Percentiles rank a stretch among this genome's conserved stretches.
Evolutionary conservation across 2,113 vertebrate genomes (phyloP).

Genomic region (Osmerus mordax): DNA sequence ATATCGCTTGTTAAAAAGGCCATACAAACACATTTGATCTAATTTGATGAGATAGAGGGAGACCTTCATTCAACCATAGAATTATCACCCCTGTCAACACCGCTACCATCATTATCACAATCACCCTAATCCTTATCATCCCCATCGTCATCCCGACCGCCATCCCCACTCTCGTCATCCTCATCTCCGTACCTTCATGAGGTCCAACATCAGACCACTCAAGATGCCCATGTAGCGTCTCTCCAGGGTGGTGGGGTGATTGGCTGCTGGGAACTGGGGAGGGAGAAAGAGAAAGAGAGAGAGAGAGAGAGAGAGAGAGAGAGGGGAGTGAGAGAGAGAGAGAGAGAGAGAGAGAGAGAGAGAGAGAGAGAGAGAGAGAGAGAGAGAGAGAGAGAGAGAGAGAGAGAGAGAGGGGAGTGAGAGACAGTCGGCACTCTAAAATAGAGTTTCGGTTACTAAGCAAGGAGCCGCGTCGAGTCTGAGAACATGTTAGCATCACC

Average conservation of each 20-base stretch:
- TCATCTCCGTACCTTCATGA: constrained; percentile 92
- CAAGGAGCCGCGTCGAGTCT: constrained; percentile 72
- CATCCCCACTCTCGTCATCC: not conserved
- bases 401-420: not conserved
- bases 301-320: constrained; percentile 9
- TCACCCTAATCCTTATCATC: not conserved
- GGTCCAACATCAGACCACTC: constrained; percentile 90
- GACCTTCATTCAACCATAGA: no score
- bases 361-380: not conserved
- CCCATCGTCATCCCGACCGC: not conserved
- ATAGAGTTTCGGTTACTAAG: constrained; percentile 97
- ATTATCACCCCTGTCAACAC: not conserved
- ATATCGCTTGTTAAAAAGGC: no score
- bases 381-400: not conserved
- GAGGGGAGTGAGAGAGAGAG: not conserved
- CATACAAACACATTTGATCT: no score
- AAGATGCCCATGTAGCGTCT: constrained; percentile 94
- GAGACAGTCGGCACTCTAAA: constrained; percentile 79
- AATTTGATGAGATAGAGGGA: no score
- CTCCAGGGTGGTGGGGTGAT: constrained; percentile 95
- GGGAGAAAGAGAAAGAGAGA: constrained; percentile 18
- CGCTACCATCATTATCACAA: not conserved
- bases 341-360: not conserved
- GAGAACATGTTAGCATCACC: no score
- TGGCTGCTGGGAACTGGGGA: constrained; percentile 98